These are phyloP conservation scores for Arion vulgaris DNA, from an alignment of 1,140 invertebrate genomes.

Conservation along the genomic window DNA sequence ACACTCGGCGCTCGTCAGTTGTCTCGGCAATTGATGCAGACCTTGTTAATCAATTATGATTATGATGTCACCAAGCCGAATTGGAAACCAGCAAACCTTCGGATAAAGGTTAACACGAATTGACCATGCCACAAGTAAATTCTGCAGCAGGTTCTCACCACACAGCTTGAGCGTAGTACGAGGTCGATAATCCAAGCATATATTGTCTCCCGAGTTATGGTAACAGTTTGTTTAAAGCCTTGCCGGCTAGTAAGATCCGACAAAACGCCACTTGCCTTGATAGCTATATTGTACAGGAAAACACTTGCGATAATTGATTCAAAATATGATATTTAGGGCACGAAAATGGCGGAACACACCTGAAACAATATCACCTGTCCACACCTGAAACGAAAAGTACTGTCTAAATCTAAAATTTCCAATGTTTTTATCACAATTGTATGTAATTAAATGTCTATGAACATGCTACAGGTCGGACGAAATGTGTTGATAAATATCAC, in stretches of 20 bases:
- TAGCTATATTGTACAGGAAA: background rate
- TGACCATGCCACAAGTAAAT: background rate
- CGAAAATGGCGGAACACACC: no score
- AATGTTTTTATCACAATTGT: no score
- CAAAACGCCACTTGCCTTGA: background rate
- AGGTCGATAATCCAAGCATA: no score
- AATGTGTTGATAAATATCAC: background rate
- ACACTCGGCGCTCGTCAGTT: background rate
- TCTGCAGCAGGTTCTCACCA: background rate
- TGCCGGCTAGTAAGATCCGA: no score
- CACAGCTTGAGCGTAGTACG: no score
- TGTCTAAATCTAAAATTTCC: no score
- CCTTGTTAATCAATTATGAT: background rate
- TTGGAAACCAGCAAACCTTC: background rate
- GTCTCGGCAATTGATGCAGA: background rate
- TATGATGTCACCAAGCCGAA: background rate
- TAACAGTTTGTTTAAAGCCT: background rate
- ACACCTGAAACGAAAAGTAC: no score
- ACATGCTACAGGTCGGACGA: no score
- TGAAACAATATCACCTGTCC: no score
- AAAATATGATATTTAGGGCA: background rate
- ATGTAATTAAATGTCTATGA: no score
- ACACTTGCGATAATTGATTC: background rate
- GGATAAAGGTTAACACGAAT: background rate
- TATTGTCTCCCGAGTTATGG: no score